Conservation (phyloP, 2,888 invertebrate genomes). For the Amaurobius ferox region DNA sequence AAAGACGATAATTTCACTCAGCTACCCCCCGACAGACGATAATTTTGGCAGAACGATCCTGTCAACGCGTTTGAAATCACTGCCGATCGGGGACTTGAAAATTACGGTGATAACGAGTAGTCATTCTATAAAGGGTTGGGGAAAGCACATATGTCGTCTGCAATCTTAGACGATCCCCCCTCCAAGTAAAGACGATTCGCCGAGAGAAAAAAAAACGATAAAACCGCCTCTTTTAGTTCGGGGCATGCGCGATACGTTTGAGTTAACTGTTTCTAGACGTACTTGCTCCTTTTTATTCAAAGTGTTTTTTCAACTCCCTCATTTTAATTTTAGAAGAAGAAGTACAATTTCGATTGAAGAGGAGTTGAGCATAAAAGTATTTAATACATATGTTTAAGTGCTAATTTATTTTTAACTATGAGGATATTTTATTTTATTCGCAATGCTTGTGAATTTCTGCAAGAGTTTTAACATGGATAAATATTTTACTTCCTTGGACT, state of each 20-base stretch:
- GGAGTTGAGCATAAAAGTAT: constrained; percentile 9
- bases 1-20: constrained; percentile 47
- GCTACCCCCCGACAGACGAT: constrained; percentile 29
- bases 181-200: constrained; percentile 54
- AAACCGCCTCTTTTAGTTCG: constrained; percentile 45
- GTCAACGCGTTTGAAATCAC: constrained; percentile 67
- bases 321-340: background rate
- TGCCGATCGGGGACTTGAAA: constrained; percentile 68
- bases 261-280: constrained; percentile 50
- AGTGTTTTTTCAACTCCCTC: background rate
- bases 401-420: background rate
- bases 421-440: background rate
- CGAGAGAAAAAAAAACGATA: constrained; percentile 24
- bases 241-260: constrained; percentile 49
- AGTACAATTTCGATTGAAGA: background rate
- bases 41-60: constrained; percentile 49
- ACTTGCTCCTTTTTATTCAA: background rate
- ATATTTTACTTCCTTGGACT: too few species aligned
- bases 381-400: background rate
- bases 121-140: constrained; percentile 35
- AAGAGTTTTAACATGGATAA: too few species aligned
- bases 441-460: too few species aligned
- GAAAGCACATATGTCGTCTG: constrained; percentile 63
- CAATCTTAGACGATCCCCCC: constrained; percentile 44
- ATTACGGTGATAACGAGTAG: constrained; percentile 68